A percentile compares a stretch with the other conserved stretches of the same genome.
Evolutionary conservation across 53 echinoderm and acorn worm genomes (phyloP).

Genomic region (Paelopatides confundens): DNA sequence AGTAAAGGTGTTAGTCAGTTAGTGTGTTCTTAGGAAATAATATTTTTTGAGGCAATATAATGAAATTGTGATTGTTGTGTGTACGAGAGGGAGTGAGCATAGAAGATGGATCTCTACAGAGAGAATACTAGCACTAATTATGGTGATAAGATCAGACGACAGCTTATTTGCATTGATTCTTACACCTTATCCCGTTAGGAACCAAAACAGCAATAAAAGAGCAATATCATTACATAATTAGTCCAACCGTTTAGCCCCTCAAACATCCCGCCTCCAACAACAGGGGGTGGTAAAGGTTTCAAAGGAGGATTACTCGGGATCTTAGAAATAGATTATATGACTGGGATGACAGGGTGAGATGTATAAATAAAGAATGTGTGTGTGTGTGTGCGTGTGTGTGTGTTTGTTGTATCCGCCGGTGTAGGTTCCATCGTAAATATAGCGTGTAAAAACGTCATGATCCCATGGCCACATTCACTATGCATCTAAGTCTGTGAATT

Average conservation of each 20-base stretch:
- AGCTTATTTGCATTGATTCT: slow-evolving; percentile 5
- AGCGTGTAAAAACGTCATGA: no score
- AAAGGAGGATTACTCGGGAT: not conserved
- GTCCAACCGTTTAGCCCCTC: slow-evolving; percentile 39
- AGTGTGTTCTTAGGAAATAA: no score
- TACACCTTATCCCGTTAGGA: slow-evolving; percentile 27
- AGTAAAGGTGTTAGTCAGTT: no score
- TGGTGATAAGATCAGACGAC: not conserved
- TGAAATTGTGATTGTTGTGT: no score
- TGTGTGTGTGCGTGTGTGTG: no score
- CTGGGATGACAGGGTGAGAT: no score
- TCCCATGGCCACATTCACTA: no score
- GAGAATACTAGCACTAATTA: slow-evolving; percentile 25
- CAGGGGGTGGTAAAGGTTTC: not conserved
- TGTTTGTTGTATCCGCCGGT: no score
- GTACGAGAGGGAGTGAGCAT: slow-evolving; percentile 23
- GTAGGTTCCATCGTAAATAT: no score
- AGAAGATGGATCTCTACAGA: not conserved
- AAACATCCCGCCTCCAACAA: slow-evolving; percentile 38
- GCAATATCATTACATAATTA: slow-evolving; percentile 45
- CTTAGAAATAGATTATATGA: not conserved
- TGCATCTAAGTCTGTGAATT: no score
- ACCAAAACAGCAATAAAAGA: slow-evolving; percentile 7
- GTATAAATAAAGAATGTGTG: no score
- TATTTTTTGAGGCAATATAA: no score